Percentiles rank a stretch among this genome's conserved stretches.
Conservation (phyloP, 2,888 invertebrate genomes). For the Chrysolina haemoptera region DNA sequence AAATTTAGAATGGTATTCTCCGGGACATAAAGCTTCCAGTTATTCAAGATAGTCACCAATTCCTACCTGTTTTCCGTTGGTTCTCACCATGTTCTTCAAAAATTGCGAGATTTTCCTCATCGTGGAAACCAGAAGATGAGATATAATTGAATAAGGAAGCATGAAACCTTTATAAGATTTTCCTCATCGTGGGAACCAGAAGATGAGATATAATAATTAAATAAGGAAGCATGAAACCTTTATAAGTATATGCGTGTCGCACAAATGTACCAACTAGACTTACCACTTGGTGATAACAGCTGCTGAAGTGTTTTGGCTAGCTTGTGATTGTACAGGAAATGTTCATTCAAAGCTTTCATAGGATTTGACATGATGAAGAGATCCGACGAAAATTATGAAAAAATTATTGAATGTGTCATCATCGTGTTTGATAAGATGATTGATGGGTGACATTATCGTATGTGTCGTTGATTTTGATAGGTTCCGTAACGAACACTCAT, state of each 20-base stretch:
- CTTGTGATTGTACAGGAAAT: constrained; percentile 68
- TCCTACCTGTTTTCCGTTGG: too few relatives aligned
- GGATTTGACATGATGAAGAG: constrained; percentile 57
- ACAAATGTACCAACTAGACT: constrained; percentile 23
- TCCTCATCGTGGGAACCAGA: not conserved
- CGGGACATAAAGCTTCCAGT: too few relatives aligned
- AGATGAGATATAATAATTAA: too few relatives aligned
- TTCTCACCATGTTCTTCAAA: too few relatives aligned
- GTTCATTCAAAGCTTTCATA: constrained; percentile 63
- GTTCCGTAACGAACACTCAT: not conserved
- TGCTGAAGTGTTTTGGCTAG: constrained; percentile 67
- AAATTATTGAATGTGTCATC: constrained; percentile 7
- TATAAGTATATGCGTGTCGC: too few relatives aligned
- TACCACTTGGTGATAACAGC: constrained; percentile 64
- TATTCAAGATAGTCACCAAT: too few relatives aligned
- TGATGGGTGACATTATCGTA: not conserved
- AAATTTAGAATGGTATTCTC: too few relatives aligned
- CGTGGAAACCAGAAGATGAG: too few relatives aligned
- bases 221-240: too few relatives aligned
- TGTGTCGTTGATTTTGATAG: not conserved
- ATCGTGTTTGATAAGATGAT: not conserved
- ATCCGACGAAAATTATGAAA: constrained; percentile 12
- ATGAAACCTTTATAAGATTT: too few relatives aligned
- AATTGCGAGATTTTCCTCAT: too few relatives aligned
- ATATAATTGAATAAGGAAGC: too few relatives aligned